Evolutionary conservation across 2,113 vertebrate genomes (phyloP), one percentile per base, ranked within the genome.

Genomic region (Otocyon megalotis): DNA sequence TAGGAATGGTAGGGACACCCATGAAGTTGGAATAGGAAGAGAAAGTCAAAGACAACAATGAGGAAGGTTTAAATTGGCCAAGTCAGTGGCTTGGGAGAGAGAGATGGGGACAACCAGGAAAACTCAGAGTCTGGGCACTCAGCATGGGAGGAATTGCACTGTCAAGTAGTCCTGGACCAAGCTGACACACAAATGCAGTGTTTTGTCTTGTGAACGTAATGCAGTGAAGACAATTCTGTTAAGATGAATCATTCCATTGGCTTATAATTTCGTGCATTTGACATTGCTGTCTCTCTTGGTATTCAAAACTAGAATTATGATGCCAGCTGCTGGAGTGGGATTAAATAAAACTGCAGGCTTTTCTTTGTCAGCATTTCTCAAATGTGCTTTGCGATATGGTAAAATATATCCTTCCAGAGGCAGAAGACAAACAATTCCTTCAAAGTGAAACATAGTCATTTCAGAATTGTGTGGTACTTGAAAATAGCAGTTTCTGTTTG

Each of bases 401-500:
- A 71, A 97, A 93, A 71, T 76, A 56, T 62, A 81, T 88, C 30
- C 8, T 95, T 90, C 28, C n/a, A 28, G n/a, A 69, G 58, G 14
- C 16, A 92, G 37, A 96, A 81, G 32, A 63, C 5, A 60, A 43
- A 77, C 24, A 48, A 0, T 89, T 95, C 53, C 65, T 87, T 96
- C 93, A 32, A 94, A 84, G 8, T 81, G 84, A 77, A 93, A 65
- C 1, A 30, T 50, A 53, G 14, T 56, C 5, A 24, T 82, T 60
- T 63, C 67, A 88, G 43, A 48, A 82, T 86, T 91, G 48, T 88
- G 58, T 54, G 54, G 37, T 14, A 17, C n/a, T 93, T 91, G 28
- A 90, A 95, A 83, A 69, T 76, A 93, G 15, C 28, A 37, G 92
- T 93, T 96, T 30, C 32, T 53, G 2, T 97, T 93, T 97, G 96